A percentile compares a stretch with the other conserved stretches of the same genome.
phyloP scores from a whole-genome alignment of 2,888 invertebrate species.

The Phyllotreta cruciferae region DNA sequence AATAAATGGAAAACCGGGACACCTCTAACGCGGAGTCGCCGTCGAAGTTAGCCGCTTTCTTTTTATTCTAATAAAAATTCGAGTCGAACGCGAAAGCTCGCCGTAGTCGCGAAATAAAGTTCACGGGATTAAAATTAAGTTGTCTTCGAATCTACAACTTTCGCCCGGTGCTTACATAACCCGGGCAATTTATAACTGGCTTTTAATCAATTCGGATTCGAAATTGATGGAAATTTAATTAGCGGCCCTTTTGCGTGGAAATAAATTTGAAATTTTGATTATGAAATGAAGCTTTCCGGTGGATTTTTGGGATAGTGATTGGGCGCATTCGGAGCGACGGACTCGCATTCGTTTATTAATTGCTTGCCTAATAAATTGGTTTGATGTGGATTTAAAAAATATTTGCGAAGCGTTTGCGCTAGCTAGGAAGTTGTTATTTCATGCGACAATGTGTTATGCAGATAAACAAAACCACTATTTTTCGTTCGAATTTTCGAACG shows the following conservation, averaged over 20 bases:
- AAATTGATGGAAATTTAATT: slow-evolving; percentile 31
- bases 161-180: slow-evolving; percentile 22
- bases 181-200: slow-evolving; percentile 25
- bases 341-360: no score
- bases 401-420: no score
- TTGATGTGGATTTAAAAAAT: no score
- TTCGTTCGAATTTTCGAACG: no score
- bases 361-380: no score
- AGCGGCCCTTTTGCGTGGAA: slow-evolving; percentile 24
- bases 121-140: slow-evolving; percentile 22
- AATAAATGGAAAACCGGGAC: slow-evolving; percentile 2
- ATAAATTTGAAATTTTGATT: slow-evolving; percentile 32
- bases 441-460: no score
- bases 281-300: slow-evolving; percentile 9
- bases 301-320: background rate
- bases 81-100: background rate
- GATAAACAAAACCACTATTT: no score
- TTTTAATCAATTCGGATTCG: slow-evolving; percentile 28
- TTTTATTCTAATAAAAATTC: background rate
- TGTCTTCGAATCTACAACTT: slow-evolving; percentile 26
- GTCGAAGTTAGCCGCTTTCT: no score
- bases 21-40: background rate
- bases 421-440: no score
- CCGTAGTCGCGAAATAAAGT: slow-evolving; percentile 13
- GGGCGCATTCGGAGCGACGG: no score